These are phyloP conservation scores for Lacerta bilineata DNA, from an alignment of 2,797 vertebrate genomes.

Conservation along the genomic window DNA sequence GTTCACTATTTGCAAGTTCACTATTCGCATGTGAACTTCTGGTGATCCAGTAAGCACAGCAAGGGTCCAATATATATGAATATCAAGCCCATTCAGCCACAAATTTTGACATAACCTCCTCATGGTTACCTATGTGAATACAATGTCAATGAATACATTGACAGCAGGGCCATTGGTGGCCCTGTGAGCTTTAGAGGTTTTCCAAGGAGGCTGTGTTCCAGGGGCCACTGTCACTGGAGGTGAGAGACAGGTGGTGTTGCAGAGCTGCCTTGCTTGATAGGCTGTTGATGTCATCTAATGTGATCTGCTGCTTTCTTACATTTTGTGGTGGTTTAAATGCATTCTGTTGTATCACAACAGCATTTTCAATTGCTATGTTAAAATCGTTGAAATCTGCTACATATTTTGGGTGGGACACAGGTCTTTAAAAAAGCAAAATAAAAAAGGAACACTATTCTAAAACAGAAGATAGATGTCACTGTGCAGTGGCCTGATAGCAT, in stretches of 20 bases:
- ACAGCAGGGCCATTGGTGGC: not conserved
- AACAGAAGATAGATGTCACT: constrained; percentile 15
- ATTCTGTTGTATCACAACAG: not conserved
- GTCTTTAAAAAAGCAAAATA: constrained; percentile 9
- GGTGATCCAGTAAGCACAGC: fast-evolving
- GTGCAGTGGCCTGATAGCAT: constrained; percentile 49
- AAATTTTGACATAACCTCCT: constrained; percentile 36
- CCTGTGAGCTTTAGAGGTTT: not conserved
- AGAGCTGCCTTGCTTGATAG: not conserved
- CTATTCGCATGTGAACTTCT: not conserved
- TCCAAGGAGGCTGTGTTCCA: not conserved
- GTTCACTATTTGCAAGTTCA: no score
- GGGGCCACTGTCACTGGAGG: not conserved
- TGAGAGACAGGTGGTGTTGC: not conserved
- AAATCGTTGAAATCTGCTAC: not conserved
- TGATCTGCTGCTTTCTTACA: not conserved
- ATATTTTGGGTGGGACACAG: not conserved
- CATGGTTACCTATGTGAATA: constrained; percentile 54
- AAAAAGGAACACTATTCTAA: not conserved
- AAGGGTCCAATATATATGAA: not conserved
- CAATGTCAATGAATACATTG: constrained; percentile 6
- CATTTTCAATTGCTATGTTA: constrained; percentile 1
- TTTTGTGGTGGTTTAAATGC: not conserved
- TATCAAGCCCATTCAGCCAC: no score
- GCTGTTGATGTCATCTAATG: not conserved